Conservation (phyloP, 2,888 invertebrate genomes). For the Mylabris sibirica region DNA sequence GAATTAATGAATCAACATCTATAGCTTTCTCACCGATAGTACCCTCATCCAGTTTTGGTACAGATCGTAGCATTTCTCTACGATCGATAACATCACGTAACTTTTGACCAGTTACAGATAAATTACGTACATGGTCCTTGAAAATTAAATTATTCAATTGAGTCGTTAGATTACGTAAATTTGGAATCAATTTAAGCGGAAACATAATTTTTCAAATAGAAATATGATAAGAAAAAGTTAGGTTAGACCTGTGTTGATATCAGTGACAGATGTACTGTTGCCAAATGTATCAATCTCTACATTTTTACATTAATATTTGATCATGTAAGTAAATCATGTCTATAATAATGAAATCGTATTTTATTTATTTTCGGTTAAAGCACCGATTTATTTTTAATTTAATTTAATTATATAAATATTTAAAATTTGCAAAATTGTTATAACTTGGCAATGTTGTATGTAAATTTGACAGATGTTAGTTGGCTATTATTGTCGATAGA, state of each 20-base stretch:
- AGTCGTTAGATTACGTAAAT: conserved; percentile 17
- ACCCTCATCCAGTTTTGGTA: conserved; percentile 74
- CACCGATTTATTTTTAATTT: too few relatives aligned
- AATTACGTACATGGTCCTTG: conserved; percentile 4
- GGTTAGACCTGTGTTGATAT: conserved; percentile 9
- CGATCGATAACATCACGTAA: conserved; percentile 63
- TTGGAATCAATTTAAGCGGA: conserved; percentile 17
- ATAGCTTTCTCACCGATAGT: conserved; percentile 77
- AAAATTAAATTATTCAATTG: not conserved
- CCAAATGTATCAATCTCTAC: not conserved
- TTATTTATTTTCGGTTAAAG: too few relatives aligned
- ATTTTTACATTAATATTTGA: not conserved
- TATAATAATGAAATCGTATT: too few relatives aligned
- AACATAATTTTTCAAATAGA: conserved; percentile 17
- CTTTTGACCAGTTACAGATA: conserved; percentile 24
- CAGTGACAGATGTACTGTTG: not conserved
- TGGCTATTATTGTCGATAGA: too few relatives aligned
- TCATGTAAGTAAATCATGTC: not conserved
- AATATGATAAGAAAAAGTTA: conserved; percentile 15
- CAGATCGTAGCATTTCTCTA: conserved; percentile 65
- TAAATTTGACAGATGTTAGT: too few relatives aligned
- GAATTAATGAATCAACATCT: conserved; percentile 72
- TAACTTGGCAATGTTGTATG: too few relatives aligned
- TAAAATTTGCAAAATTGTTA: too few relatives aligned
- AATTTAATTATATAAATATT: too few relatives aligned